Base-by-base conservation (phyloP, 1,140 invertebrate genomes). In the Apocrypta bakeri region DNA sequence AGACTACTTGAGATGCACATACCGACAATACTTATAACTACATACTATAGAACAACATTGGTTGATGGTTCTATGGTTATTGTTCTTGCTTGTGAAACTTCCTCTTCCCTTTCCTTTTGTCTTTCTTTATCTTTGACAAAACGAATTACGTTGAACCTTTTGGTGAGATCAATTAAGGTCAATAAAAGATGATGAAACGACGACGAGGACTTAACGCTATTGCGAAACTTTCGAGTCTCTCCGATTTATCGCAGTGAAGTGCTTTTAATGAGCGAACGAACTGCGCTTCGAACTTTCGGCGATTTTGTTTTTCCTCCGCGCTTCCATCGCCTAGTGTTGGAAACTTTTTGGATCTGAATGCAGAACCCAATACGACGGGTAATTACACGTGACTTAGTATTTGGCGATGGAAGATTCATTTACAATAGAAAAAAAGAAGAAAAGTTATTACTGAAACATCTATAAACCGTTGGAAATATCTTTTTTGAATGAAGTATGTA, bases 91-190 rank as follows among this genome's bases (percentile, higher is more conserved):
- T 17, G 29, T 1, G 72, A 42, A 74, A 66, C 79, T 80, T 29
- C 27, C 48, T n/a, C 48, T 2, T 9, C 33, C 3, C 33, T n/a
- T n/a, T n/a, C n/a, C n/a, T n/a, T n/a, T n/a, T n/a, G n/a, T n/a
- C n/a, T n/a, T n/a, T n/a, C n/a, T n/a, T n/a, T n/a, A n/a, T n/a
- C n/a, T n/a, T n/a, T n/a, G 42, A 24, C 17, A 29, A 29, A 17
- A 61, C 72, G 37, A 33, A 42, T 66, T 31, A 74, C 63, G 40
- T n/a, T 74, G 73, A 81, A 64, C 25, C 56, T 73, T 72, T 74
- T n/a, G 11, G 42, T 17, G 24, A 64, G 25, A 66, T 31, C 56
- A 21, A 48, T 74, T n/a, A 66, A 37, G 37, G 24, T 17, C 27
- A 81, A 76, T 81, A 37, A 74, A 48, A 81, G 33, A 27, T 48